A percentile compares a stretch with the other conserved stretches of the same genome.
phyloP scores from a whole-genome alignment of 2,113 vertebrate species.

The Alosa alosa region DNA sequence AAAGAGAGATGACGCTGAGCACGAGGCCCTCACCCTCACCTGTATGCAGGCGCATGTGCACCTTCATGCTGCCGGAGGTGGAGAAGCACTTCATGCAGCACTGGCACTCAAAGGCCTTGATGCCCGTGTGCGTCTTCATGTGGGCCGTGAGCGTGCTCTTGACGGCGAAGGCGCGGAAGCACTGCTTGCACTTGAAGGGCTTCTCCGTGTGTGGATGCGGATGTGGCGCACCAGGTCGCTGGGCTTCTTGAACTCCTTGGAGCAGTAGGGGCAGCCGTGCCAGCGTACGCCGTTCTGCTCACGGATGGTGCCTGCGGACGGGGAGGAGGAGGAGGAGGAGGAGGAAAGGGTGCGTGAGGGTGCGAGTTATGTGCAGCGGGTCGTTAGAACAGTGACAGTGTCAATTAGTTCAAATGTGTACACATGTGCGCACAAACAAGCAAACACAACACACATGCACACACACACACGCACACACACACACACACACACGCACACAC shows the following conservation, averaged over 20 bases:
- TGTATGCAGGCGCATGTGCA: conserved; percentile 96
- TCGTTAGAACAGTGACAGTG: not conserved
- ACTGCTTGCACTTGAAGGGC: conserved; percentile 98
- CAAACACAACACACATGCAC: not conserved
- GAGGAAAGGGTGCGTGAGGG: not conserved
- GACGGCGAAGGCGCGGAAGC: conserved; percentile 94
- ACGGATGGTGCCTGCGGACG: conserved; percentile 82
- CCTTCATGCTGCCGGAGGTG: conserved; percentile 98
- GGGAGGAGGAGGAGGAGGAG: not conserved
- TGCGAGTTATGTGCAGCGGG: too few species aligned
- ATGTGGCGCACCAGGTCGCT: conserved; percentile 97
- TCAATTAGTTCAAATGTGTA: not conserved
- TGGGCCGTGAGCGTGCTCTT: conserved; percentile 98
- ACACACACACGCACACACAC: conserved; percentile 10
- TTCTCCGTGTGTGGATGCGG: conserved; percentile 99
- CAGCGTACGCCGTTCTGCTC: conserved; percentile 93
- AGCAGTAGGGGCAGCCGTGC: conserved; percentile 95
- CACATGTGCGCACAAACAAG: too few species aligned
- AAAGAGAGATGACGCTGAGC: not conserved
- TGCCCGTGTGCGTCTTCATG: conserved; percentile 94
- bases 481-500: not conserved
- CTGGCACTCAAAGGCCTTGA: conserved; percentile 97
- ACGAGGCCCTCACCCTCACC: conserved; percentile 69
- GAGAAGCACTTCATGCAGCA: conserved; percentile 97
- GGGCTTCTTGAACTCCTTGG: conserved; percentile 97